Evolutionary conservation across 1,140 invertebrate genomes (phyloP), one percentile per base, ranked within the genome.

Genomic region (Cyclargus thomasi): DNA sequence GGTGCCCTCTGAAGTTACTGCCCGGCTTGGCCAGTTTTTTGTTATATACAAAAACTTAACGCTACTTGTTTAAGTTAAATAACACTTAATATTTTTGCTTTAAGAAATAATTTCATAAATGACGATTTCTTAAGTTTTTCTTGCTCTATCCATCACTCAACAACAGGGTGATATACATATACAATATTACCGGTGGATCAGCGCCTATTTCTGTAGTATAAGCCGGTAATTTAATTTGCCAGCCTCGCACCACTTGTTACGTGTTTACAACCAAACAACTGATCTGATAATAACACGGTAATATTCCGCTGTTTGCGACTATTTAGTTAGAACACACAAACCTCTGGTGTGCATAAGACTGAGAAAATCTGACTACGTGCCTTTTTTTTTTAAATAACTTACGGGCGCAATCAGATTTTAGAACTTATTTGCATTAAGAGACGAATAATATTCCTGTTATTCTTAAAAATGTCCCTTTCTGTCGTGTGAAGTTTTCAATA

Each of bases 251-350:
- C 17, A 59, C 53, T 55, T 55, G 20, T 59, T 59, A 59, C 20
- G 55, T 20, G 18, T 18, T 59, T 8, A 21, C 20, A 6, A 59
- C 55, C 17, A 21, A 59, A 59, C 55, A 59, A 18, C 20, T 17
- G 53, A 59, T 59, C 55, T 59, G 55, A 59, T 59, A 20, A 59
- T 11, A 59, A 59, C 17, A 59, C 55, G 55, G 55, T 59, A 59
- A 21, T 59, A 59, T 59, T 59, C 55, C 55, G 55, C 55, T 59
- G 20, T 59, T 59, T 59, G 20, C 55, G 6, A 20, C 10, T 11
- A 18, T 11, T 59, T 20, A 59, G 1, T 18, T 20, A 6, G 18
- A 59, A 20, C 14, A 47, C 29, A 29, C 4, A 29, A 29, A 47
- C 14, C 14, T n/a, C n/a, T 5, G 29, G 8, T 29, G 8, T 8